These are phyloP conservation scores for Ellobius talpinus DNA, from an alignment of 2,113 vertebrate species.

Conservation along the genomic window DNA sequence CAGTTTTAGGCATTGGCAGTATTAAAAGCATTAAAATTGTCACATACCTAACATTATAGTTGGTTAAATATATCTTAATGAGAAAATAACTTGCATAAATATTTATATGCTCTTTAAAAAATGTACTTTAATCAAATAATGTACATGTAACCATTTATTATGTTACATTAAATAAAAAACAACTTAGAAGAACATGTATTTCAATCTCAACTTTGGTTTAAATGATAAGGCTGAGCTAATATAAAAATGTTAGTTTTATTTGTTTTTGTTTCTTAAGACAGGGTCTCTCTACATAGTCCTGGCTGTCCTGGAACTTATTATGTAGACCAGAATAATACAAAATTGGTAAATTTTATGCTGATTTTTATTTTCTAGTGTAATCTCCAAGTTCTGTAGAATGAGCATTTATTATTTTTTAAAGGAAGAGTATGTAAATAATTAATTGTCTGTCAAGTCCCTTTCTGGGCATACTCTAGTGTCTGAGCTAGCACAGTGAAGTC, in stretches of 20 bases:
- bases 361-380: slow-evolving; percentile 35
- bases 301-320: background rate
- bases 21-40: slow-evolving; percentile 25
- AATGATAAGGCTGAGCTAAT: background rate
- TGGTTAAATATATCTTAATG: background rate
- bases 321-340: background rate
- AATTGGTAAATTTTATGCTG: background rate
- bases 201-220: slow-evolving; percentile 46
- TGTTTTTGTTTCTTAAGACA: background rate
- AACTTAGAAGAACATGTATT: background rate
- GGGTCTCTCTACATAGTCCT: background rate
- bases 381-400: background rate
- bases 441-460: background rate
- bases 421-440: background rate
- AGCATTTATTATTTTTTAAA: background rate
- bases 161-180: slow-evolving; percentile 9
- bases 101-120: background rate
- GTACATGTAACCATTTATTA: slow-evolving; percentile 11
- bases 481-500: background rate
- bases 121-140: slow-evolving; percentile 7
- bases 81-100: background rate
- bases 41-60: background rate
- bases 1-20: background rate
- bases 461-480: background rate
- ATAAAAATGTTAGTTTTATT: background rate